Evolutionary conservation across 2,113 vertebrate species (phyloP), one percentile per base, ranked within the genome.

Genomic region (Trichomycterus rosablanca): DNA sequence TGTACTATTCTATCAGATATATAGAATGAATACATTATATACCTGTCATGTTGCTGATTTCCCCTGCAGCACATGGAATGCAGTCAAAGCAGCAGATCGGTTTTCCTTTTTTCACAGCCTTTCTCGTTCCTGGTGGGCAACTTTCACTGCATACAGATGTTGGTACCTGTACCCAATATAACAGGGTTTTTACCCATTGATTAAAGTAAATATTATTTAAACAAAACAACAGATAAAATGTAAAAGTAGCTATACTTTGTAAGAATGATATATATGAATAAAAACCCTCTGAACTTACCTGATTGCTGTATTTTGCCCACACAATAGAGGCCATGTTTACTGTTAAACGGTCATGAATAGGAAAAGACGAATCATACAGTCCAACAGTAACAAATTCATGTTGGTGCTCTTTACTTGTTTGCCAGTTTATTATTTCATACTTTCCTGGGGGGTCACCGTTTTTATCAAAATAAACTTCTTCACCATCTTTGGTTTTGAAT

Each of bases 351-450:
- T 66, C 8, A 1, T 58, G 52, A 12, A 20, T 10, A 39, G 71
- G 34, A 10, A 72, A 34, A 1, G 77, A 73, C 1, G 71, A 64
- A 44, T 79, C 77, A 68, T 74, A 79, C 20, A 59, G 2, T 8
- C 77, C 77, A 18, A 79, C 73, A 19, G 61, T 20, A 14, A 54
- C 52, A 72, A 77, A 77, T 37, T 70, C 18, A 59, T 70, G 7
- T 9, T 4, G 12, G 6, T 79, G 78, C 7, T 81, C 55, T 1
- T 68, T 67, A 61, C 51, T 70, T 7, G 73, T 71, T 35, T 87
- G 83, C 83, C 83, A 87, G 66, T 86, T 89, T 11, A 89, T 74
- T 9, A 88, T 50, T 35, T 87, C 86, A 67, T 89, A 88, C 59
- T 70, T 76, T 30, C 76, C 82, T 32, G 74, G 60, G 0, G 82